A percentile compares a stretch with the other conserved stretches of the same genome.
phyloP scores from a whole-genome alignment of 2,797 vertebrate species.

The Benthosema pterotum region DNA sequence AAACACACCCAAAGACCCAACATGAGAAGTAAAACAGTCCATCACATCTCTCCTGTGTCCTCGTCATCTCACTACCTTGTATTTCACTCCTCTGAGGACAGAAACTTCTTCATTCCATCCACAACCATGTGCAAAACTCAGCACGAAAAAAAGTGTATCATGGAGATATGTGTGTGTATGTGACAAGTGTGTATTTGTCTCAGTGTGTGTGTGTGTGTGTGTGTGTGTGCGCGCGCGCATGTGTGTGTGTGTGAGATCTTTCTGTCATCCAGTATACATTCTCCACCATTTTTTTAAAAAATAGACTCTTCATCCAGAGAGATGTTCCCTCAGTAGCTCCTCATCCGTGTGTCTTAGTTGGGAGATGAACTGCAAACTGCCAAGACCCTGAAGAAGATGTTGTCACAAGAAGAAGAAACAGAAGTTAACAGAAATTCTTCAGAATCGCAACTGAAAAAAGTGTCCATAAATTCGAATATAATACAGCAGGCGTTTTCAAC shows the following conservation, averaged over 20 bases:
- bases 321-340: conserved; percentile 52
- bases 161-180: conserved; percentile 28
- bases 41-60: background rate
- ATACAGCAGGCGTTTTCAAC: too few species aligned
- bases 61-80: conserved; percentile 13
- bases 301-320: conserved; percentile 58
- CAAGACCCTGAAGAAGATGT: conserved; percentile 52
- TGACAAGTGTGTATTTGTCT: conserved; percentile 23
- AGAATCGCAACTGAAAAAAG: too few species aligned
- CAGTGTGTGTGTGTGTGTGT: conserved; percentile 25
- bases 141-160: conserved; percentile 43
- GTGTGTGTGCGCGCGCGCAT: conserved; percentile 16
- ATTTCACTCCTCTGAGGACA: conserved; percentile 23
- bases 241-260: conserved; percentile 18
- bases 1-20: conserved; percentile 10
- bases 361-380: conserved; percentile 31
- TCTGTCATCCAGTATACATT: conserved; percentile 62
- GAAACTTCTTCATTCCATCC: conserved; percentile 28
- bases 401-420: conserved; percentile 17
- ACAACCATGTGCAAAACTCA: conserved; percentile 32
- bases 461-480: too few species aligned
- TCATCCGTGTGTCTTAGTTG: conserved; percentile 40
- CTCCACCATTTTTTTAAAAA: conserved; percentile 64
- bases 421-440: conserved; percentile 13
- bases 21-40: background rate